Base-by-base conservation (phyloP, 2,888 invertebrate species). In the Sphecodes monilicornis region DNA sequence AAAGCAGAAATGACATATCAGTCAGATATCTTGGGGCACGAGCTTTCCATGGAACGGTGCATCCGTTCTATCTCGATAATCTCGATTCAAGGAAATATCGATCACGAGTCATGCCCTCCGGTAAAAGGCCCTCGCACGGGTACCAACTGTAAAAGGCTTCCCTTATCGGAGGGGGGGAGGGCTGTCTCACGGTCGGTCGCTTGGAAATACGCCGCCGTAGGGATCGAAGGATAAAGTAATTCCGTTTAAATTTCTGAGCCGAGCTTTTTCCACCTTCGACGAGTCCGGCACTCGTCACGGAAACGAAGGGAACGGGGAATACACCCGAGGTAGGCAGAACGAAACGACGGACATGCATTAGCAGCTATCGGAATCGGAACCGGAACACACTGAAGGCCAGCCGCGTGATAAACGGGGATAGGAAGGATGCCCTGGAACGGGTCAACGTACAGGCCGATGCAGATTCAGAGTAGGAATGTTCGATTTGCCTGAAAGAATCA, bases 361-460 rank as follows among this genome's bases (percentile, higher is more conserved):
- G 82, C 76, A 72, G 57, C 76, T 66, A 81, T 84, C 80, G 86
- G 54, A 75, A 85, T 68, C 75, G 76, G 76, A 83, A 88, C 85
- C 76, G 78, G 57, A 79, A 77, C 60, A 57, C 70, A 73, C 64
- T 46, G 71, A 57, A 64, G 72, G 79, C 29, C 74, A 57, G 70
- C n/a, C 41, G 16, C 71, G 78, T 84, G 86, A 86, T 88, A 89
- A 90, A 88, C 84, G 79, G 78, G n/a, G 66, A 69, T 50, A 73
- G 41, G 69, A 82, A 75, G 70, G 78, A 78, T 54, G 64, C 50
- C 41, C 76, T 29, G 50, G 50, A 64, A 71, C 41, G 50, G 54
- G 60, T 76, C 66, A 71, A 76, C 69, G 69, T 71, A 73, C 64
- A 16, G 29, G 29, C 11, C 50, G 50, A 10, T n/a, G 50, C 50